Conservation (phyloP, 2,113 vertebrate genomes). For the Channa maculata region DNA sequence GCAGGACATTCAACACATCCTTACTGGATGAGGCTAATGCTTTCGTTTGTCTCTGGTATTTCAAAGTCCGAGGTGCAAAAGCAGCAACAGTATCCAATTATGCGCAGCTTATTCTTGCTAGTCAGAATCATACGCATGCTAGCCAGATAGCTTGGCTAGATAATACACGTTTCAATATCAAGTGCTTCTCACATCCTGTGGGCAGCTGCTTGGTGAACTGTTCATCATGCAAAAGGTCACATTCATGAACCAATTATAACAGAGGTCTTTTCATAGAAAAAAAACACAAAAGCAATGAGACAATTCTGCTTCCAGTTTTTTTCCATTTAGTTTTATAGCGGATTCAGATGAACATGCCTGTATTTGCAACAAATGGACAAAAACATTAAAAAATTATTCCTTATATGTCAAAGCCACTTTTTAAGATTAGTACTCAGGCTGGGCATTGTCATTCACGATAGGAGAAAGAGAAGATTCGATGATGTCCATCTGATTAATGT, state of each 20-base stretch:
- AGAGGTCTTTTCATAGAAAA: constrained; percentile 56
- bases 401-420: background rate
- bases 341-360: constrained; percentile 11
- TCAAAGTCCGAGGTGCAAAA: constrained; percentile 56
- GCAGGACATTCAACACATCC: constrained; percentile 69
- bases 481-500: background rate
- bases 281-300: constrained; percentile 35
- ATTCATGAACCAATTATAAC: constrained; percentile 71
- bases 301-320: constrained; percentile 17
- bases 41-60: constrained; percentile 76
- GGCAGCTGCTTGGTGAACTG: constrained; percentile 66
- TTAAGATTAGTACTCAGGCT: background rate
- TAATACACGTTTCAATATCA: constrained; percentile 68
- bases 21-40: constrained; percentile 67
- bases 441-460: background rate
- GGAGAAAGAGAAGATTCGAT: background rate
- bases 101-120: constrained; percentile 63
- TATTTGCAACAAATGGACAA: background rate
- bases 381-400: background rate
- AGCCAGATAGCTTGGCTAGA: constrained; percentile 65
- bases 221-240: constrained; percentile 77
- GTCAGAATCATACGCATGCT: constrained; percentile 67
- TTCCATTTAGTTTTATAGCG: constrained; percentile 15
- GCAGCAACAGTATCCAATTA: constrained; percentile 74
- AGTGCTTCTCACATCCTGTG: constrained; percentile 63